phyloP scores from a whole-genome alignment of 2,113 vertebrate species.

The Sebastes schlegelii region DNA sequence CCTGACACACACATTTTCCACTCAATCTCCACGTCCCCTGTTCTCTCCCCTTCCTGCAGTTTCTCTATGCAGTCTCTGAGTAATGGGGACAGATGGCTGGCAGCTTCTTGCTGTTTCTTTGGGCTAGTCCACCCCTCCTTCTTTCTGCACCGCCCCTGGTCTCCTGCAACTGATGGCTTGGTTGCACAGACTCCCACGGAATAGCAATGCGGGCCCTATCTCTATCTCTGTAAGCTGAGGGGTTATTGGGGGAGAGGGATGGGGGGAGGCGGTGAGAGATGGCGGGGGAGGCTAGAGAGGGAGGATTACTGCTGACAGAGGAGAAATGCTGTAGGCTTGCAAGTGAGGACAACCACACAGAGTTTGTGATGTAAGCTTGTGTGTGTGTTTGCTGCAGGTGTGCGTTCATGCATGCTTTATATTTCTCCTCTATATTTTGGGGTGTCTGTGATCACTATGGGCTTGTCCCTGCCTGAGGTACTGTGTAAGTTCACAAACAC shows the following conservation, averaged over 20 bases:
- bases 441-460: background rate
- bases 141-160: conserved; percentile 56
- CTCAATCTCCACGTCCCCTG: conserved; percentile 10
- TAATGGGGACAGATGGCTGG: conserved; percentile 79
- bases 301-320: conserved; percentile 82
- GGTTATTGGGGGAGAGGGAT: conserved; percentile 46
- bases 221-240: conserved; percentile 55
- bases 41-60: conserved; percentile 25
- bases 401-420: conserved; percentile 46
- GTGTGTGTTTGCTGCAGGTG: conserved; percentile 64
- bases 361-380: conserved; percentile 57
- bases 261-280: conserved; percentile 24
- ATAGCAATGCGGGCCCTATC: conserved; percentile 73
- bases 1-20: conserved; percentile 20
- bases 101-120: conserved; percentile 77
- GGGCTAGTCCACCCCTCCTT: conserved; percentile 36
- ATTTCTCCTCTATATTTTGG: conserved; percentile 26
- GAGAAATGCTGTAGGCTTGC: conserved; percentile 72
- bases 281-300: conserved; percentile 59
- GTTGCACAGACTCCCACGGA: conserved; percentile 72
- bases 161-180: conserved; percentile 73
- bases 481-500: conserved; percentile 43
- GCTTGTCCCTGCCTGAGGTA: conserved; percentile 56
- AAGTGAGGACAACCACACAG: conserved; percentile 64
- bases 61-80: conserved; percentile 69